A percentile compares a stretch with the other conserved stretches of the same genome.
These are phyloP conservation scores for Pocillopora meandrina DNA, from an alignment of 92 coral and sea anemone genomes.

Conservation along the genomic window DNA sequence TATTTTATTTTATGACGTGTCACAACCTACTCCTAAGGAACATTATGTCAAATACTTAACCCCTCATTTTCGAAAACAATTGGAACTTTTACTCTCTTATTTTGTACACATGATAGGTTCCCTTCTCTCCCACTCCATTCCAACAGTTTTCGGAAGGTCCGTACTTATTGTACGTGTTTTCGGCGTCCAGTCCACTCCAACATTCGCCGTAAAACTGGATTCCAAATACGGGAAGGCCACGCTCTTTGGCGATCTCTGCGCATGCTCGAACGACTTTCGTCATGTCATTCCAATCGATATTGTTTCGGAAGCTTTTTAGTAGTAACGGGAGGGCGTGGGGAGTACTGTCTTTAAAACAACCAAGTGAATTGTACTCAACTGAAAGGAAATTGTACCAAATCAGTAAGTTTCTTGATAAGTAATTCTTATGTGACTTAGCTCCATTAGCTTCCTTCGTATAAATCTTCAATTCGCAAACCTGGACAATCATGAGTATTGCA, in stretches of 20 bases:
- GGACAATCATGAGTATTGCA: conserved; percentile 19
- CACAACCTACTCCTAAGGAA: background rate
- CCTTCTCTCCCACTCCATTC: conserved; percentile 39
- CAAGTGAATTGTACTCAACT: conserved; percentile 31
- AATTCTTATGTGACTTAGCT: too few relatives aligned
- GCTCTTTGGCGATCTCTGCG: conserved; percentile 25
- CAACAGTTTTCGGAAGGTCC: conserved; percentile 39
- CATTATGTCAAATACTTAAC: background rate
- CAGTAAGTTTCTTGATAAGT: too few relatives aligned
- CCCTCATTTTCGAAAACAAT: too few relatives aligned
- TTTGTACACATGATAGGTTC: conserved; percentile 41
- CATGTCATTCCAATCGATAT: conserved; percentile 51
- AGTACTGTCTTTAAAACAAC: conserved; percentile 26
- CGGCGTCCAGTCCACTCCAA: conserved; percentile 45
- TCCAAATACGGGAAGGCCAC: conserved; percentile 33
- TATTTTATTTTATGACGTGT: too few relatives aligned
- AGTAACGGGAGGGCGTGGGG: conserved; percentile 38
- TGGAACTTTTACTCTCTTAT: background rate
- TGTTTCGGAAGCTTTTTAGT: conserved; percentile 21
- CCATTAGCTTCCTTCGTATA: too few relatives aligned
- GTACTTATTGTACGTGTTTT: conserved; percentile 28
- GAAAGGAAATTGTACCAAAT: background rate
- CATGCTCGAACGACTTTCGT: conserved; percentile 38
- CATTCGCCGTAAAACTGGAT: conserved; percentile 58
- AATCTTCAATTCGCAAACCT: conserved; percentile 14